Evolutionary conservation across 2,113 vertebrate species (phyloP), one percentile per base, ranked within the genome.

Genomic region (Arizona elegans): DNA sequence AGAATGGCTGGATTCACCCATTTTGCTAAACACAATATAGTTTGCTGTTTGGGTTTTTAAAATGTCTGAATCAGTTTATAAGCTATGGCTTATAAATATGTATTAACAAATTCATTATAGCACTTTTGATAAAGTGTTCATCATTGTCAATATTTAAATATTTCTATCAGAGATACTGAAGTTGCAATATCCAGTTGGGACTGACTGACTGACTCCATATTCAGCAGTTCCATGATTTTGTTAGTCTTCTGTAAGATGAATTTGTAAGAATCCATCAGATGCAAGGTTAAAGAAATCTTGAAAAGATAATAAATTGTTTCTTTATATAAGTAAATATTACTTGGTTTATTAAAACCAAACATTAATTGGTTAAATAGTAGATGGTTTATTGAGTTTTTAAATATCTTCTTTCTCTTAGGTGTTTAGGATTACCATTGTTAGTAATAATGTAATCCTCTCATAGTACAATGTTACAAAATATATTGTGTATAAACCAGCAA

Each of bases 371-470:
- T 65, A 43, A 92, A 70, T 55, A n/a, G 26, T 52, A 88, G n/a
- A 11, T 56, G 33, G 15, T 5, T 85, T 33, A 43, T 13, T 75
- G 33, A 38, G 17, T 81, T 81, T 81, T 33, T 43, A 56, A 47
- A 47, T 19, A 47, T 15, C 2, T 24, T 43, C 21, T 86, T 55
- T 47, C 55, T 75, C 12, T 1, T 70, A 5, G 8, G 33, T 81
- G 70, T 17, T 81, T 81, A 47, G 21, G 3, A 1, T 33, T 81
- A 26, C 21, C 7, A 59, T 59, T 55, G 8, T 9, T 70, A 88
- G 17, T 88, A 50, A 86, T 95, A 38, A 17, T 38, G 33, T 38
- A 81, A 81, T 94, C 92, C 92, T 81, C 53, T 92, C 23, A 88
- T 24, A 23, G 21, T 52, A 55, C 43, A 53, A 53, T 53, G 24